These are phyloP conservation scores for Thereva unica DNA, from an alignment of 2,888 invertebrate species.

Conservation along the genomic window DNA sequence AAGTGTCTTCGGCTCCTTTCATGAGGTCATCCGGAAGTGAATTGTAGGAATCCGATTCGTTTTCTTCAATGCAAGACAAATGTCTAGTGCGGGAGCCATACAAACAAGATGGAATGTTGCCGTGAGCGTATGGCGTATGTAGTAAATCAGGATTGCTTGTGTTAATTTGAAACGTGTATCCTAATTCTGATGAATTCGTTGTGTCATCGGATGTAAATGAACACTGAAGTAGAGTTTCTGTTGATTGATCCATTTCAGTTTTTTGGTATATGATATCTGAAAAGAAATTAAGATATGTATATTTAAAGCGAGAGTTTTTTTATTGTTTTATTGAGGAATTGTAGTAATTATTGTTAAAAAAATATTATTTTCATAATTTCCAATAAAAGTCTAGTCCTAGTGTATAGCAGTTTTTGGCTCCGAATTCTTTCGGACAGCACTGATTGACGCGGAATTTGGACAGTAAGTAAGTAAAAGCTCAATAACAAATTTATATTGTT, in stretches of 20 bases:
- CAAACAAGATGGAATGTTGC: slow-evolving; percentile 44
- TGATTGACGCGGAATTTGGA: no score
- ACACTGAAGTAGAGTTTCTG: slow-evolving; percentile 37
- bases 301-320: no score
- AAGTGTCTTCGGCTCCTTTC: slow-evolving; percentile 53
- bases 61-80: slow-evolving; percentile 57
- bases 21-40: slow-evolving; percentile 54
- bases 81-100: slow-evolving; percentile 57
- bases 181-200: slow-evolving; percentile 45
- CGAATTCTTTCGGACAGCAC: no score
- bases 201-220: slow-evolving; percentile 45
- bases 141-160: slow-evolving; percentile 16
- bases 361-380: no score
- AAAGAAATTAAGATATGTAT: no score
- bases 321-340: no score
- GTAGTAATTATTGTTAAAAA: no score
- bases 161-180: slow-evolving; percentile 36
- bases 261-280: background rate
- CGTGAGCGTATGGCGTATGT: slow-evolving; percentile 29
- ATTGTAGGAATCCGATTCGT: slow-evolving; percentile 56
- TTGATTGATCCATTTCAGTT: slow-evolving; percentile 39
- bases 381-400: no score
- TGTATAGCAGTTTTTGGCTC: no score
- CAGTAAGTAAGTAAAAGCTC: no score
- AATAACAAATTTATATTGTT: no score